Conservation (phyloP, 2,888 invertebrate species). For the Odontothrips loti region DNA sequence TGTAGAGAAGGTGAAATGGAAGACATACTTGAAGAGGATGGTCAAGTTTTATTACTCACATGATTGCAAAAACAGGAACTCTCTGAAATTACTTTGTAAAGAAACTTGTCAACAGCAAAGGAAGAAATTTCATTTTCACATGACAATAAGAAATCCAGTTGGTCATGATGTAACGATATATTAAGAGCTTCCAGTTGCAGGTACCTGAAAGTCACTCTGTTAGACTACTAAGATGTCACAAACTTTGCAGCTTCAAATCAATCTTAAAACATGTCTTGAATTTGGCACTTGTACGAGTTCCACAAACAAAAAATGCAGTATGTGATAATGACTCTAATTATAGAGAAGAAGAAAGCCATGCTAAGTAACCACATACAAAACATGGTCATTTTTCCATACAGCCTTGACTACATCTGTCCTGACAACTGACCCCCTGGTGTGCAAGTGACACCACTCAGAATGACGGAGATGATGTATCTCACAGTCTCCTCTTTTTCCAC, state of each 20-base stretch:
- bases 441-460: background rate
- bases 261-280: background rate
- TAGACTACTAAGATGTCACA: background rate
- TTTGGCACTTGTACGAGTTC: background rate
- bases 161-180: background rate
- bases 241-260: background rate
- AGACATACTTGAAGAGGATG: conserved; percentile 8
- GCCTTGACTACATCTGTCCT: background rate
- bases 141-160: background rate
- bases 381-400: background rate
- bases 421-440: conserved; percentile 18
- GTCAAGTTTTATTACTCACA: background rate
- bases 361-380: background rate
- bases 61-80: background rate
- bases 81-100: background rate
- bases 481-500: conserved; percentile 9
- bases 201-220: background rate
- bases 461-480: background rate
- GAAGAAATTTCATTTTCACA: background rate
- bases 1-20: conserved; percentile 2
- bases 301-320: background rate
- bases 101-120: background rate
- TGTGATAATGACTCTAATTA: background rate
- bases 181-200: background rate
- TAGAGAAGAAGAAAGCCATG: background rate